Conservation (phyloP, 2,888 invertebrate species). For the Apeira syringaria region DNA sequence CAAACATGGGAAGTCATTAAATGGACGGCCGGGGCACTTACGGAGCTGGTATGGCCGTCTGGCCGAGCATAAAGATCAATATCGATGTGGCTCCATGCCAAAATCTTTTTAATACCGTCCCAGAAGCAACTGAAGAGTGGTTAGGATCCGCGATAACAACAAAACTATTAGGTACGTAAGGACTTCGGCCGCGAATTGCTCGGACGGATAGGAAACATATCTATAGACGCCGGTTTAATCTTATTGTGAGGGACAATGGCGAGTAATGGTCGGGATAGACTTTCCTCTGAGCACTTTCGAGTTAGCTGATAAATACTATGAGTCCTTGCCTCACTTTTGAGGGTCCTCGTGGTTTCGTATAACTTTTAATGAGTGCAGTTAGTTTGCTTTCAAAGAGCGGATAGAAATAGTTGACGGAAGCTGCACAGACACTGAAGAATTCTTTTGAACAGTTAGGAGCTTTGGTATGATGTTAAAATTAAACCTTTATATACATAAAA, state of each 20-base stretch:
- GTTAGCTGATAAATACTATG: slow-evolving; percentile 67
- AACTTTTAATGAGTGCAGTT: slow-evolving; percentile 76
- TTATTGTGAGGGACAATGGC: slow-evolving; percentile 73
- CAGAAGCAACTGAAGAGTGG: slow-evolving; percentile 74
- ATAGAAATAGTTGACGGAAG: slow-evolving; percentile 51
- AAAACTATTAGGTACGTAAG: slow-evolving; percentile 72
- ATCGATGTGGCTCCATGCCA: slow-evolving; percentile 79
- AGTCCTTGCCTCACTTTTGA: slow-evolving; percentile 56
- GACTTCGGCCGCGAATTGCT: slow-evolving; percentile 63
- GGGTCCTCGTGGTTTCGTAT: slow-evolving; percentile 59
- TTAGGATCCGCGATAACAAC: slow-evolving; percentile 73
- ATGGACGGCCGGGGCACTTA: slow-evolving; percentile 73
- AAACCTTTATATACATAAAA: too few relatives aligned
- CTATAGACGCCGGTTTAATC: slow-evolving; percentile 67
- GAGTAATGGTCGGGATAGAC: slow-evolving; percentile 65
- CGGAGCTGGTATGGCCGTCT: slow-evolving; percentile 74
- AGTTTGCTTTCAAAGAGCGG: slow-evolving; percentile 61
- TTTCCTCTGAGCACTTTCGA: slow-evolving; percentile 67
- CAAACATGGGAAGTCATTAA: slow-evolving; percentile 82
- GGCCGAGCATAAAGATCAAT: slow-evolving; percentile 81
- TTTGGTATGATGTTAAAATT: slow-evolving; percentile 23
- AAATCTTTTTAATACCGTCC: slow-evolving; percentile 82
- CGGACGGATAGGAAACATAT: slow-evolving; percentile 40
- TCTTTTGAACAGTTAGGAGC: slow-evolving; percentile 29
- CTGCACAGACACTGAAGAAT: slow-evolving; percentile 44